Conservation (phyloP, 2,888 invertebrate species). For the Meghimatium bilineatum region DNA sequence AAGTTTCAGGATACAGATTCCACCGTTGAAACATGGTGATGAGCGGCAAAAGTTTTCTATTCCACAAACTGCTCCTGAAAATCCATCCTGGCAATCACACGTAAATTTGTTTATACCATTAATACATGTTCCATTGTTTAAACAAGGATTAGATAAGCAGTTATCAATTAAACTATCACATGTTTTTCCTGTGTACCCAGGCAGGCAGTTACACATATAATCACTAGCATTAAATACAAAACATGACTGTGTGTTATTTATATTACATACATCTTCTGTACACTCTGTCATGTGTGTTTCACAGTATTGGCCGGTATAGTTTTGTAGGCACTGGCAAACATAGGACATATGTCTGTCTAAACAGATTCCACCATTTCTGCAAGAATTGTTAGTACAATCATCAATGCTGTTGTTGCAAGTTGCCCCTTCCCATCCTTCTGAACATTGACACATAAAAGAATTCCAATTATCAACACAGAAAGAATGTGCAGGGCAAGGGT, state of each 20-base stretch:
- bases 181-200: slow-evolving; percentile 66
- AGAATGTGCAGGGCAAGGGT: slow-evolving; percentile 66
- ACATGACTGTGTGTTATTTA: slow-evolving; percentile 55
- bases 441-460: slow-evolving; percentile 64
- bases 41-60: slow-evolving; percentile 61
- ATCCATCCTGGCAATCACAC: slow-evolving; percentile 59
- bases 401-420: slow-evolving; percentile 64
- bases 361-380: slow-evolving; percentile 63
- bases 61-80: slow-evolving; percentile 65
- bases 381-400: slow-evolving; percentile 62
- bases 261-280: slow-evolving; percentile 49
- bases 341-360: slow-evolving; percentile 58
- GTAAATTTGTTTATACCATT: slow-evolving; percentile 58
- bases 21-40: slow-evolving; percentile 68
- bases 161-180: slow-evolving; percentile 61
- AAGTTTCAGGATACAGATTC: no score
- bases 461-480: slow-evolving; percentile 70
- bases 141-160: slow-evolving; percentile 61
- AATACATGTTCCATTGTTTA: slow-evolving; percentile 59
- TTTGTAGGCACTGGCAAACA: slow-evolving; percentile 41
- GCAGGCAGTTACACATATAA: slow-evolving; percentile 64
- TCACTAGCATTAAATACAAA: slow-evolving; percentile 55
- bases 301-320: slow-evolving; percentile 50
- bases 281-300: slow-evolving; percentile 57
- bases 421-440: slow-evolving; percentile 64